Conservation (phyloP, 1,140 invertebrate genomes). For the Diplogasteroides magnus region DNA sequence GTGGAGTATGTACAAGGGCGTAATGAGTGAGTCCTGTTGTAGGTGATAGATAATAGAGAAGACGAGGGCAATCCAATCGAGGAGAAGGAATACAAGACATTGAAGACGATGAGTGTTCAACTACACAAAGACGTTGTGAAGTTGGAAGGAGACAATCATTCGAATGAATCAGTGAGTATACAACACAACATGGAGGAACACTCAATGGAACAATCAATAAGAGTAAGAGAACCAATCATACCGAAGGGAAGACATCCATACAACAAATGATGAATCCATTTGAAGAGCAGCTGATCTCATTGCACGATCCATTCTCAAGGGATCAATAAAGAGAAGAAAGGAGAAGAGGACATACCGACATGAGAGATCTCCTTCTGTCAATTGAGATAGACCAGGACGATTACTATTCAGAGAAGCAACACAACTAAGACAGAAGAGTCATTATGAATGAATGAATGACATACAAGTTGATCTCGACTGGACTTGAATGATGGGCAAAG, state of each 20-base stretch:
- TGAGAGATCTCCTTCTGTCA: conserved; percentile 57
- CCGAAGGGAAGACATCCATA: conserved; percentile 82
- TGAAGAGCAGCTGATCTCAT: conserved; percentile 10
- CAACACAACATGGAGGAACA: conserved; percentile 71
- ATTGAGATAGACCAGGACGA: conserved; percentile 43
- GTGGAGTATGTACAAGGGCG: not conserved
- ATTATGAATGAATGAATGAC: conserved; percentile 13
- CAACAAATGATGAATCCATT: conserved; percentile 64
- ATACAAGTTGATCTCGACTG: conserved; percentile 22
- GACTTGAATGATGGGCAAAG: conserved; percentile 36
- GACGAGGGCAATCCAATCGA: not conserved
- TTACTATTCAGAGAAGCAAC: conserved; percentile 56
- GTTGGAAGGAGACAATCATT: not conserved
- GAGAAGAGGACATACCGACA: conserved; percentile 54
- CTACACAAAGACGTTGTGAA: not conserved
- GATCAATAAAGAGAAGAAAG: conserved; percentile 7
- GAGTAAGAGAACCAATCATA: too few species aligned
- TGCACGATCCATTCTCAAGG: conserved; percentile 68
- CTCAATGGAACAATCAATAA: too few species aligned
- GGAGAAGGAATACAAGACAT: not conserved
- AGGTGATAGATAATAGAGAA: not conserved
- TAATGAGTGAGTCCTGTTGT: not conserved
- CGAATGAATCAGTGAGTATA: conserved; percentile 65
- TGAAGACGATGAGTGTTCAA: not conserved
- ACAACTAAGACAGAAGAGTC: conserved; percentile 53